These are phyloP conservation scores for Busseola fusca DNA, from an alignment of 2,888 invertebrate species.

Conservation along the genomic window DNA sequence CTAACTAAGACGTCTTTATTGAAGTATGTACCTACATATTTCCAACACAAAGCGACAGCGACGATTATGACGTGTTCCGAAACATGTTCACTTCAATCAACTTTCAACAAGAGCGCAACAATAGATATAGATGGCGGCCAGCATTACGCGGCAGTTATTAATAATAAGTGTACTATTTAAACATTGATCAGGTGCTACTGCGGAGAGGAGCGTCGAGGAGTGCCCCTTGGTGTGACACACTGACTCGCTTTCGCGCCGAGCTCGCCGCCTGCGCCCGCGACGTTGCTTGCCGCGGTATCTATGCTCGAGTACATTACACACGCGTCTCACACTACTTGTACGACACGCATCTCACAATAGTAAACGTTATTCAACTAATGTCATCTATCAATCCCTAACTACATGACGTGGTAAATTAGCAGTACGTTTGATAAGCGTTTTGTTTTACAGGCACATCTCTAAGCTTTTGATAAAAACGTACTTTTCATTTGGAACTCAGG, in stretches of 20 bases:
- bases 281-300: slow-evolving; percentile 50
- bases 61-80: slow-evolving; percentile 30
- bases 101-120: slow-evolving; percentile 41
- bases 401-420: slow-evolving; percentile 1
- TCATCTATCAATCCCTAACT: slow-evolving; percentile 21
- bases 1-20: slow-evolving; percentile 18
- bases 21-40: slow-evolving; percentile 10
- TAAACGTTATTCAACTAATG: slow-evolving; percentile 54
- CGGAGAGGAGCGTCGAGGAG: slow-evolving; percentile 60
- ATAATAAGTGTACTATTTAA: slow-evolving; percentile 66
- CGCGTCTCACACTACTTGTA: slow-evolving; percentile 40
- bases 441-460: not conserved
- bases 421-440: not conserved
- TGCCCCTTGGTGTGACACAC: slow-evolving; percentile 80
- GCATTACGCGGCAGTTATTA: slow-evolving; percentile 46
- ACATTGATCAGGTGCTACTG: slow-evolving; percentile 72
- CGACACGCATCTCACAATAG: slow-evolving; percentile 54
- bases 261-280: slow-evolving; percentile 21
- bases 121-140: slow-evolving; percentile 37
- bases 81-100: slow-evolving; percentile 40
- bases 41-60: slow-evolving; percentile 19
- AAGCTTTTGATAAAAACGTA: not conserved
- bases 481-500: not conserved
- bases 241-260: slow-evolving; percentile 85
- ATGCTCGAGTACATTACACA: slow-evolving; percentile 55